Evolutionary conservation across 2,113 vertebrate genomes (phyloP).

Genomic region (Galeopterus variegatus): DNA sequence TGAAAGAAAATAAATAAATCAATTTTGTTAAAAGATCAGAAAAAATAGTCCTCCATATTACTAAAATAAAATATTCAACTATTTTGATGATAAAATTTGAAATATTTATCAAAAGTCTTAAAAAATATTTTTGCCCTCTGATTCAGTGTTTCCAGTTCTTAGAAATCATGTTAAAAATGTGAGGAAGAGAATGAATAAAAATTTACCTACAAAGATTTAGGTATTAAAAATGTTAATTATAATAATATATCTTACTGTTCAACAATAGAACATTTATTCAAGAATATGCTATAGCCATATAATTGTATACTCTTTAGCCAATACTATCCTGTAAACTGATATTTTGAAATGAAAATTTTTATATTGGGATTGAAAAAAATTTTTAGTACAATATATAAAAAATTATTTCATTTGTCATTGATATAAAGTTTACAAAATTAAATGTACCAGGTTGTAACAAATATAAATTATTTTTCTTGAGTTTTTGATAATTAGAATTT

Average conservation of each 20-base stretch:
- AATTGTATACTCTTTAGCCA: background rate
- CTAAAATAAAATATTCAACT: background rate
- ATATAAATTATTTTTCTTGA: conserved; percentile 14
- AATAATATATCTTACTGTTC: background rate
- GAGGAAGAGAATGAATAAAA: background rate
- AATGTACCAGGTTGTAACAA: background rate
- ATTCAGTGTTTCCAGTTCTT: background rate
- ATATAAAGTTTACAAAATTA: conserved; percentile 16
- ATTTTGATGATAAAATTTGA: background rate
- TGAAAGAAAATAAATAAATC: background rate
- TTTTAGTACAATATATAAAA: background rate
- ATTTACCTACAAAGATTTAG: background rate
- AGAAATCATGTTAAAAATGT: conserved; percentile 18
- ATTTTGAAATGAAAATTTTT: background rate
- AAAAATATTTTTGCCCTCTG: conserved; percentile 9
- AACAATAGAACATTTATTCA: background rate
- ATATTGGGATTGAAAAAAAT: background rate
- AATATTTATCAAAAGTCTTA: conserved; percentile 33
- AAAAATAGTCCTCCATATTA: background rate
- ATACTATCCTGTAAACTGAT: background rate
- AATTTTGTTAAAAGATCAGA: background rate
- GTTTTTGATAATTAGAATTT: background rate
- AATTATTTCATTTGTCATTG: background rate
- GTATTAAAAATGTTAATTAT: background rate
- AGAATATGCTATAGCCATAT: background rate